Percentiles rank a stretch among this genome's conserved stretches.
phyloP scores from a whole-genome alignment of 2,888 invertebrate species.

The Melinaea menophilus region DNA sequence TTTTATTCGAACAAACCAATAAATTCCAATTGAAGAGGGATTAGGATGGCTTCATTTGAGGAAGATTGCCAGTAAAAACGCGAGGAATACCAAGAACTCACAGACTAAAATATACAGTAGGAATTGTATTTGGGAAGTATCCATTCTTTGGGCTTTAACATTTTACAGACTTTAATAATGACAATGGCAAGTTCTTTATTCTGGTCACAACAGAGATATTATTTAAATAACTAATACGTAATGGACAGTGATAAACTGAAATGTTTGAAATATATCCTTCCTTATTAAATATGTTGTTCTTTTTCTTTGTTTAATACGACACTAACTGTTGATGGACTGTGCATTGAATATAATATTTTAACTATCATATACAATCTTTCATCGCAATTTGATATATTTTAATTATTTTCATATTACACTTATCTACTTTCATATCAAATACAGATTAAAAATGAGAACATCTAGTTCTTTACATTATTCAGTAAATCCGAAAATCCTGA shows the following conservation, averaged over 20 bases:
- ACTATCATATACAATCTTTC: constrained; percentile 51
- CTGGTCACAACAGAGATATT: neutral
- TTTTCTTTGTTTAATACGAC: too few relatives aligned
- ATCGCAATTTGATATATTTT: constrained; percentile 39
- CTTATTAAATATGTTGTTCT: too few relatives aligned
- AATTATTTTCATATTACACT: too few relatives aligned
- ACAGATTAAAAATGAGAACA: neutral
- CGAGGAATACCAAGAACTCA: constrained; percentile 39
- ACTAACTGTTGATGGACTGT: neutral
- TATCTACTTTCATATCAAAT: too few relatives aligned
- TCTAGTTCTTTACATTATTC: constrained; percentile 4
- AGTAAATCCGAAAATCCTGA: constrained; percentile 14
- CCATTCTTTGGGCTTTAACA: neutral
- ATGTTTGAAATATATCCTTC: too few relatives aligned
- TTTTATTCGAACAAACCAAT: constrained; percentile 52
- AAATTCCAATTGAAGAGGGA: constrained; percentile 60
- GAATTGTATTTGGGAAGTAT: neutral
- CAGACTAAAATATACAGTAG: constrained; percentile 22
- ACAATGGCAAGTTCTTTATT: too few relatives aligned
- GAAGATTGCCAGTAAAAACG: constrained; percentile 38
- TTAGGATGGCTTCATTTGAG: constrained; percentile 49
- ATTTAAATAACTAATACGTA: too few relatives aligned
- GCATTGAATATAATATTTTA: constrained; percentile 1
- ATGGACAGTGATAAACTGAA: too few relatives aligned
- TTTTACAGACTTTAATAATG: neutral